Conservation (phyloP, 1,140 invertebrate species). For the Diploscapter pachys region DNA sequence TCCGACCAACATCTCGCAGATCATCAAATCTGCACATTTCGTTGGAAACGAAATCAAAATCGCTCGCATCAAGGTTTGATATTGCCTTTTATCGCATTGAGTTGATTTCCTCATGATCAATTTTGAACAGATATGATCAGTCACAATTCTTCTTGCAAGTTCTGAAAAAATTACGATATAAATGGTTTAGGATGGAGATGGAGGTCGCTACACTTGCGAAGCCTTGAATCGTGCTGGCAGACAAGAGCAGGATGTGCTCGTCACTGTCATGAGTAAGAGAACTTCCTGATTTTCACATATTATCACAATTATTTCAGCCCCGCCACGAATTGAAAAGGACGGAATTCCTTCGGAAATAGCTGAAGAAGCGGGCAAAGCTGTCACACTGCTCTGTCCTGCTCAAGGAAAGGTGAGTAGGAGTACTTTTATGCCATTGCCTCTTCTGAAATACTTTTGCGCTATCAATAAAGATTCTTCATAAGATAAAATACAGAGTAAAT, state of each 20-base stretch:
- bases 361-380: no score
- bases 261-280: constrained; percentile 60
- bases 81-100: not conserved
- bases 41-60: constrained; percentile 37
- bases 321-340: constrained; percentile 54
- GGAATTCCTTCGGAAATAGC: constrained; percentile 41
- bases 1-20: constrained; percentile 22
- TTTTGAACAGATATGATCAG: not conserved
- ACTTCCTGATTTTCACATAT: no score
- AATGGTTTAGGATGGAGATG: constrained; percentile 23
- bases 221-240: constrained; percentile 60
- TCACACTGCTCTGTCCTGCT: no score
- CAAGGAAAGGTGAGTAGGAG: no score
- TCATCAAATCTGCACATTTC: constrained; percentile 28
- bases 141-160: not conserved
- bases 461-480: no score
- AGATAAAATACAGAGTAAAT: no score
- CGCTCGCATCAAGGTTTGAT: constrained; percentile 20
- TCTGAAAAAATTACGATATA: no score
- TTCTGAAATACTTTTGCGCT: no score
- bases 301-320: constrained; percentile 51
- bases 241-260: constrained; percentile 54
- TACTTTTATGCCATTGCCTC: no score
- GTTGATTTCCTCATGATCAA: not conserved
- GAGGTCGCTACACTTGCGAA: constrained; percentile 47